Evolutionary conservation across 2,888 invertebrate genomes (phyloP).

Genomic region (Galeopsomyia nigrocyanea): DNA sequence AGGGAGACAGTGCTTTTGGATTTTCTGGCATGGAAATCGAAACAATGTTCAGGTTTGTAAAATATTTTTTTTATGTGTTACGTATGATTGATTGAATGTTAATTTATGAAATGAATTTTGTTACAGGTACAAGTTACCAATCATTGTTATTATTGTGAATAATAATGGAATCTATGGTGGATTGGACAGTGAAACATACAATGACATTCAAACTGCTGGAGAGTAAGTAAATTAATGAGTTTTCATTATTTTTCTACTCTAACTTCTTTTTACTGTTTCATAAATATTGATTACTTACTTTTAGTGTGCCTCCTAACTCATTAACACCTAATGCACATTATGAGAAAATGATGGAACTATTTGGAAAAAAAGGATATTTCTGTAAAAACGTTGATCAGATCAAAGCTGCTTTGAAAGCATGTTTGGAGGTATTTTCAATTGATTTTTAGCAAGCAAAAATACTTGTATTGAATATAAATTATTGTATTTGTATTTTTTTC

Average conservation of each 20-base stretch:
- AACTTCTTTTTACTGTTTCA: not conserved
- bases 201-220: constrained; percentile 78
- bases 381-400: constrained; percentile 85
- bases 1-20: constrained; percentile 98
- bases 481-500: constrained; percentile 42
- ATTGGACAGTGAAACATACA: constrained; percentile 81
- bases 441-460: constrained; percentile 51
- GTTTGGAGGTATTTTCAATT: constrained; percentile 71
- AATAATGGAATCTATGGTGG: constrained; percentile 97
- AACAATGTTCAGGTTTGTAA: constrained; percentile 82
- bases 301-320: constrained; percentile 87
- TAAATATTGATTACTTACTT: constrained; percentile 51
- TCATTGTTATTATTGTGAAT: constrained; percentile 92
- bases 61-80: not conserved
- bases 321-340: constrained; percentile 85
- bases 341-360: constrained; percentile 91
- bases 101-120: constrained; percentile 4
- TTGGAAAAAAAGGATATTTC: constrained; percentile 84
- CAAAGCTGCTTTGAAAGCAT: constrained; percentile 76
- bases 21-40: constrained; percentile 99
- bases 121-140: constrained; percentile 89
- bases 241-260: constrained; percentile 22
- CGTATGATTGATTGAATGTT: too few species aligned
- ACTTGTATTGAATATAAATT: not conserved
- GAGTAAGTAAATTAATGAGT: constrained; percentile 74